Base-by-base conservation (phyloP, 2,113 vertebrate genomes). In the Ochotona curzoniae region DNA sequence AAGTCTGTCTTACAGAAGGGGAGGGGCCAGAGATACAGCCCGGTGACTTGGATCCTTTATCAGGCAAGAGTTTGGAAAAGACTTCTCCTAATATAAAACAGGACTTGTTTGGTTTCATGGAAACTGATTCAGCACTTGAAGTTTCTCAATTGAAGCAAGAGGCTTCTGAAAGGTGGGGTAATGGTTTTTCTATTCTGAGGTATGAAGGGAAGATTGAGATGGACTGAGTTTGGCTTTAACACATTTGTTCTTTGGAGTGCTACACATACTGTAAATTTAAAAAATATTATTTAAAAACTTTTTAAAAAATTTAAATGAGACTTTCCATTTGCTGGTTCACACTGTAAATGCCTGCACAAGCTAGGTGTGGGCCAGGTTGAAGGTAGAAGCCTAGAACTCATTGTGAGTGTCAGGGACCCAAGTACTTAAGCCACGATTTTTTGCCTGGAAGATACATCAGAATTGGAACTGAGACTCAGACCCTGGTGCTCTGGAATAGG, bases 111-210 rank as follows among this genome's bases (percentile, higher is more conserved):
- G 95, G 95, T 97, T 97, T 98, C 85, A 80, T 97, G 89, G 96
- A 97, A 89, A 47, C 93, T 86, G 97, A 97, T 63, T 88, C 97
- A 87, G 35, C 97, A 93, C 82, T 93, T 13, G 97, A 97, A 94
- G 89, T 86, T 93, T 96, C 97, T 96, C 96, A 97, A 17, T 83
- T 98, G 90, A 98, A 98, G 84, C 95, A 98, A 89, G 98, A 98
- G 64, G 85, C 95, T 71, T 97, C 97, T 95, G 98, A 98, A 97
- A 98, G 98, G 98, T 98, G 96, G 38, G 28, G 98, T 95, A 85
- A 86, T 32, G 35, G 0, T 73, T 90, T 95, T 63, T 84, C 0
- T 49, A 83, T 97, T 93, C 32, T 95, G 85, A 78, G 51, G 60
- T 30, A 75, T 91, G 38, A 90, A 90, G 71, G 4, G 0, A 17